Evolutionary conservation across 2,113 vertebrate genomes (phyloP), one percentile per base, ranked within the genome.

Genomic region (Zosterops borbonicus): DNA sequence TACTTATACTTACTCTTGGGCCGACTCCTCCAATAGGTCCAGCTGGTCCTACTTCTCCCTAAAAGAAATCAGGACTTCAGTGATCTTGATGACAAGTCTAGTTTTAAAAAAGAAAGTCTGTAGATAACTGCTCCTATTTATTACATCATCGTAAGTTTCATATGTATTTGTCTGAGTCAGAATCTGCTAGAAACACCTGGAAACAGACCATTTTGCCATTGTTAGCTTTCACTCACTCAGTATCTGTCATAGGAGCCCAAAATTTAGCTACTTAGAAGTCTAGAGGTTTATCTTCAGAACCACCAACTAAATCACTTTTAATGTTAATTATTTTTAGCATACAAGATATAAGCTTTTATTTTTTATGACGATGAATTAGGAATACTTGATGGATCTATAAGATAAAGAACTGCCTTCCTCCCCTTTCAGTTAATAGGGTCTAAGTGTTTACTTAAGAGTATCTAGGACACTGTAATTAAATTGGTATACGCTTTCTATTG

Each of bases 11-110:
- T 98, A 99, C 99, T 96, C 94, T 97, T 82, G 98, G 98, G 79
- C 99, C 99, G 1, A 97, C 63, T 65, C 94, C 98, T 95, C 99
- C 99, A 90, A 96, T 93, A 78, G 98, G 98, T 96, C 99, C 99
- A 58, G 96, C 31, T 81, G 98, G 98, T 97, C 99, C 99, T 97
- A 99, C 98, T 94, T 99, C 99, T 85, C 99, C 99, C 99, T 99
- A 97, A 94, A 97, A 90, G 86, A 95, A 87, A 97, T 64, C 14
- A 95, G n/a, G 69, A 74, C 9, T 80, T 85, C 37, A 67, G 9
- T 67, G 35, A 56, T 5, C 39, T 87, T 52, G 35, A 87, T 27
- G 20, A 6, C 33, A 62, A 65, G 6, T 22, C 14, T 64, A 77
- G 12, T 52, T 81, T 95, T 65, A 37, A 90, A 75, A 84, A 63